phyloP scores from a whole-genome alignment of 2,113 vertebrate genomes.

The Hemibates koningsi region DNA sequence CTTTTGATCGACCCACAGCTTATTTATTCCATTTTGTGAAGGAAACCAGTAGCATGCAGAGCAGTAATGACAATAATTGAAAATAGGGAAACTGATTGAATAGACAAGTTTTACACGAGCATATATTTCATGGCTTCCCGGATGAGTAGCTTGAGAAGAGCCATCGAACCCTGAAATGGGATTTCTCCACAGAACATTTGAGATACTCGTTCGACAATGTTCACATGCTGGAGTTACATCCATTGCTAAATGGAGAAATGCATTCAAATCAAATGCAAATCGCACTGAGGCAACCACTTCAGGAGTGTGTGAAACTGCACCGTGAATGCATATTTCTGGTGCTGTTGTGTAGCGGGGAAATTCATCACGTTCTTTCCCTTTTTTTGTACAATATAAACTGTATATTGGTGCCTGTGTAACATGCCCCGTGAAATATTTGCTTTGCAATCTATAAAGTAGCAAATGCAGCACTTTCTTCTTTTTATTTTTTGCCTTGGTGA shows the following conservation, averaged over 20 bases:
- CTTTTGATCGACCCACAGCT: background rate
- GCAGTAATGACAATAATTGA: constrained; percentile 57
- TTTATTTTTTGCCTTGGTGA: background rate
- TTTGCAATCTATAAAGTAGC: constrained; percentile 6
- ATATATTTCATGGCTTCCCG: constrained; percentile 52
- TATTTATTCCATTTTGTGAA: constrained; percentile 11
- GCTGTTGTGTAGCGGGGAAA: background rate
- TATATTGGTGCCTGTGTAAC: background rate
- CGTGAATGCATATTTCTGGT: background rate
- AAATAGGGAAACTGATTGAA: constrained; percentile 65
- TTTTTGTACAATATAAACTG: background rate
- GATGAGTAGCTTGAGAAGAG: constrained; percentile 48
- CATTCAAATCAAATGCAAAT: constrained; percentile 43
- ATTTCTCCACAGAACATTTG: constrained; percentile 62
- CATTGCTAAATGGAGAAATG: constrained; percentile 28
- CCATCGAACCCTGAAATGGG: constrained; percentile 71
- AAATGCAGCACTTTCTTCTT: constrained; percentile 17
- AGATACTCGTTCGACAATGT: constrained; percentile 46
- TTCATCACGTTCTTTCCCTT: background rate
- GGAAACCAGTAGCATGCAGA: constrained; percentile 14
- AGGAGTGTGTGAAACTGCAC: background rate
- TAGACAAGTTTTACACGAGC: constrained; percentile 53
- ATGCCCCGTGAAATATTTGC: constrained; percentile 3
- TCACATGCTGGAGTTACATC: constrained; percentile 35
- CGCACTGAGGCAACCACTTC: background rate